Evolutionary conservation across 1,140 invertebrate species (phyloP), one percentile per base, ranked within the genome.

Genomic region (Diabrotica virgifera): DNA sequence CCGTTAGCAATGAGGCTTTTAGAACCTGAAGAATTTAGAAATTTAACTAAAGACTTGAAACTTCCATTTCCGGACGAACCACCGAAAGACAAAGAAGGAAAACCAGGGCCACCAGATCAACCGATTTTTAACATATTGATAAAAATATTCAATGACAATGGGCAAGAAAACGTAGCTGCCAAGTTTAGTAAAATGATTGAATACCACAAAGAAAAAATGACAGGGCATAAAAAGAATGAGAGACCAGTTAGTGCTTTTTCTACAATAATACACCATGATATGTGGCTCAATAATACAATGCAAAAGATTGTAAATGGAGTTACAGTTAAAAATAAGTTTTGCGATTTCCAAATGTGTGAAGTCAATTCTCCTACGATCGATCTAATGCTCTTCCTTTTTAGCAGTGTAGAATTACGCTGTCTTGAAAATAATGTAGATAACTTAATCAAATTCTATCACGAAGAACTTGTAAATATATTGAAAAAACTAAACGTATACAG

Each of bases 221-320:
- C n/a, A 61, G 57, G 50, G 40, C 10, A 6, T 10, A 62, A 12
- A 13, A 13, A 35, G 0, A 52, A n/a, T 7, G 14, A 35, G 6
- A 35, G 13, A 52, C 36, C 9, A 13, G 56, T 51, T 0, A 78
- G 82, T 57, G 77, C 79, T 0, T 87, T 81, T 74, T 80, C 80
- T 0, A 83, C 81, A 0, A 79, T 84, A 10, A 72, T 80, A 3
- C 87, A 88, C 61, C 75, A 80, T 2, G 87, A 89, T 72, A 80
- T 86, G 50, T 88, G 86, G 87, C 75, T 81, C 5, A 88, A 86
- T 70, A 89, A 89, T 66, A 77, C 87, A 0, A 79, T 89, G 74
- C 38, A 70, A 5, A 67, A 62, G 14, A 59, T 72, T 14, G 46
- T 63, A 37, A 59, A 59, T 52, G 77, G 74, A 0, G 62, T 74